Base-by-base conservation (phyloP, 2,797 vertebrate species). In the Cyclura pinguis region DNA sequence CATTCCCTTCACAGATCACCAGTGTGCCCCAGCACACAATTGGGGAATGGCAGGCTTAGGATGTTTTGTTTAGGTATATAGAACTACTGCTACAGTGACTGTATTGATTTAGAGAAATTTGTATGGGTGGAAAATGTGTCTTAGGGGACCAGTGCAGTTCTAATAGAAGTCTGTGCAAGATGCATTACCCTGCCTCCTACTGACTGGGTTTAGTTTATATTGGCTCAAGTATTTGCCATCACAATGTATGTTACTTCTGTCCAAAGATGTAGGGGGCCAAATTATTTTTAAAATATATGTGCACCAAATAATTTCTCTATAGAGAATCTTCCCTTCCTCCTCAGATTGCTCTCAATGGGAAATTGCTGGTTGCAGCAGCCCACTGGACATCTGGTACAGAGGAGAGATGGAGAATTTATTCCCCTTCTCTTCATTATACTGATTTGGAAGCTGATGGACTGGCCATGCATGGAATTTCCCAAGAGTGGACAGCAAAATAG, bases 41-140 rank as follows among this genome's bases (percentile, higher is more conserved):
- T 82, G 82, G 27, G 8, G 35, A 74, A 82, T 82, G 42, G 32
- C 22, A 32, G 52, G 32, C 67, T 82, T 59, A 42, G 35, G n/a
- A 69, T 84, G 42, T 52, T 47, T 32, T 64, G 16, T 27, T 24
- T 47, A 24, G 16, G 22, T 77, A 42, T 59, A 7, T 81, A 57
- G 42, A 84, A 64, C 55, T 76, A 76, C 72, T 89, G 73, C 59
- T 78, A 38, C 42, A 77, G 38, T 67, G 81, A 67, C 14, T 35
- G 38, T 67, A 89, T 50, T 89, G 81, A 59, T 89, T 74, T 50
- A 62, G 3, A 22, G 81, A 76, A 42, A 76, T 72, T 73, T 84
- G 57, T 50, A 8, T 50, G 47, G 27, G 13, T 22, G 52, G 47
- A 84, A 50, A 89, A 78, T 84, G 57, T 67, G 73, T 78, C 82